Base-by-base conservation (phyloP, 2,113 vertebrate genomes). In the Bufo gargarizans region DNA sequence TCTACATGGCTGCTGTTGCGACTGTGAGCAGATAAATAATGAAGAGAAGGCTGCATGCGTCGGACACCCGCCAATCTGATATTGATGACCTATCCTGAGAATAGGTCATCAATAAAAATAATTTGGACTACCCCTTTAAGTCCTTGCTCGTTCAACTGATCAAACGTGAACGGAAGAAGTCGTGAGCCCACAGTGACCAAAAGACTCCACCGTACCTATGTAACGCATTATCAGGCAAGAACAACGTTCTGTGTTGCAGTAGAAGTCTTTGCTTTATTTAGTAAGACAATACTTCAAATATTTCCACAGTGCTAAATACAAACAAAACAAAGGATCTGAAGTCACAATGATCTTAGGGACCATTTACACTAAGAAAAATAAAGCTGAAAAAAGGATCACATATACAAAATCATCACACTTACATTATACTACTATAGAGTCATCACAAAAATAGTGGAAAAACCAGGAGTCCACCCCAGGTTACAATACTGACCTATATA, bases 211-310 rank as follows among this genome's bases (percentile, higher is more conserved):
- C 33, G 33, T 33, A 33, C 33, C 0, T 33, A 33, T 33, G 33
- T 33, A 33, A 33, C 33, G 1, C 33, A 33, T 33, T 61, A 61
- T 17, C 5, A 8, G 7, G 12, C 6, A 58, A 43, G 0, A 59
- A 59, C 4, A 59, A 14, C 0, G 7, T 4, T 43, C 55, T 43
- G 45, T 1, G 6, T 12, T 67, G 47, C 17, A 82, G n/a, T 65
- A 56, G 45, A 77, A 55, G 22, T 53, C 3, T 53, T 53, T 84
- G 82, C 82, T 84, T 84, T 84, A 84, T 84, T 84, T 69, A 84
- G 50, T 84, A 84, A 69, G 47, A 84, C 43, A 84, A 65, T 50
- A 82, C 79, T 56, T 79, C 13, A 77, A 50, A 81, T 82, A 47
- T 8, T 65, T 65, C 43, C 56, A 81, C 56, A 82, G 22, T 45